A percentile compares a stretch with the other conserved stretches of the same genome.
These are phyloP conservation scores for Chaetodon trifasciatus DNA, from an alignment of 2,797 vertebrate genomes.

Conservation along the genomic window DNA sequence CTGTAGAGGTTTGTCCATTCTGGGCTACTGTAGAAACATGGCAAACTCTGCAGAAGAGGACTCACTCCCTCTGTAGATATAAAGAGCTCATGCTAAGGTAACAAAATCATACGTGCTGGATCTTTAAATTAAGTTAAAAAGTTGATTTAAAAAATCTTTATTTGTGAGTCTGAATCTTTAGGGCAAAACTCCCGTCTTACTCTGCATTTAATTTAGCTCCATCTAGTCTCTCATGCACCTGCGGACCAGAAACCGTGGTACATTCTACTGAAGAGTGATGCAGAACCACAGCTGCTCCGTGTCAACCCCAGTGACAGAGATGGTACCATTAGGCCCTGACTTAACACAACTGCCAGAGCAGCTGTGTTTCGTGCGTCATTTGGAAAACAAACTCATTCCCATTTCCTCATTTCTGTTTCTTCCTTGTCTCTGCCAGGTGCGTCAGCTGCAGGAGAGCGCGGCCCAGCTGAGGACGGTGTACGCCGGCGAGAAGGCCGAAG, in stretches of 20 bases:
- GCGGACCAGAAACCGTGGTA: neutral
- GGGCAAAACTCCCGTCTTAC: slow-evolving; percentile 10
- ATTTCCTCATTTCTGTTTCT: neutral
- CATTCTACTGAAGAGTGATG: slow-evolving; percentile 23
- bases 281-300: slow-evolving; percentile 57
- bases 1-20: no score
- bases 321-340: slow-evolving; percentile 4
- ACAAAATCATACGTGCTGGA: no score
- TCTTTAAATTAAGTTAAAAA: neutral
- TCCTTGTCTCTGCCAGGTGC: slow-evolving; percentile 81
- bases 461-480: slow-evolving; percentile 95
- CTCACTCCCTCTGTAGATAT: no score
- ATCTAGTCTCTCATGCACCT: slow-evolving; percentile 32
- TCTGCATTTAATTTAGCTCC: slow-evolving; percentile 34
- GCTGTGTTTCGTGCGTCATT: slow-evolving; percentile 59
- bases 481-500: slow-evolving; percentile 93
- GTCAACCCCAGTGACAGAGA: slow-evolving; percentile 28
- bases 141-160: neutral
- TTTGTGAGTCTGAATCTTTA: slow-evolving; percentile 11
- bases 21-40: no score
- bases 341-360: slow-evolving; percentile 48
- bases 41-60: no score
- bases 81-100: no score
- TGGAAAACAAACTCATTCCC: slow-evolving; percentile 28
- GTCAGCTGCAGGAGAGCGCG: slow-evolving; percentile 94